Evolutionary conservation across 1,140 invertebrate species (phyloP).

Genomic region (Drosophila murphyi): DNA sequence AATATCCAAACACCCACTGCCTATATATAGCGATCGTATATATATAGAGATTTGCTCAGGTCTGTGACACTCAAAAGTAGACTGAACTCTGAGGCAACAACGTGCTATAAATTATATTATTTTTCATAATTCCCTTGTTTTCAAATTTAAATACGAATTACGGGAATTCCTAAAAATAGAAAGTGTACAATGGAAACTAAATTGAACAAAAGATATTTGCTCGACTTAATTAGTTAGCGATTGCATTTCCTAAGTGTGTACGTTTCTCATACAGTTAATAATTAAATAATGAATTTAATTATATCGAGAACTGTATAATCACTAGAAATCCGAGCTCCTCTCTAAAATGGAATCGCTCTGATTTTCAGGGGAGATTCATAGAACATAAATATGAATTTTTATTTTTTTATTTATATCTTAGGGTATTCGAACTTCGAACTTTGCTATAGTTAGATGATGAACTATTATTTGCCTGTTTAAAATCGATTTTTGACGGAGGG

Average conservation of each 20-base stretch:
- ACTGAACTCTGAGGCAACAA: neutral
- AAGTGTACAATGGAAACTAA: neutral
- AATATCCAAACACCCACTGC: neutral
- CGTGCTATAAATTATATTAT: neutral
- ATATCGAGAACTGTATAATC: too few species aligned
- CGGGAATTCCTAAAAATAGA: neutral
- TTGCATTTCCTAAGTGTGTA: neutral
- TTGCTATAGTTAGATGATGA: neutral
- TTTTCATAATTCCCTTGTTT: neutral
- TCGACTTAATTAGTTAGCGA: neutral
- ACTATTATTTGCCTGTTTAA: slow-evolving; percentile 45
- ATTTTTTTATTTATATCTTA: neutral
- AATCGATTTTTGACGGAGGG: slow-evolving; percentile 68
- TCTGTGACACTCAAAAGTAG: neutral
- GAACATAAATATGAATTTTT: too few species aligned
- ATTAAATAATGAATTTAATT: too few species aligned
- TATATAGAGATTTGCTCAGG: neutral
- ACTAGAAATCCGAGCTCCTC: too few species aligned
- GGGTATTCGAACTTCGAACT: slow-evolving; percentile 32
- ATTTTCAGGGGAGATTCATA: too few species aligned
- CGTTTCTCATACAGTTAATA: neutral
- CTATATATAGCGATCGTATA: neutral
- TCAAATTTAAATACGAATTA: neutral
- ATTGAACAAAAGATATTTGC: neutral
- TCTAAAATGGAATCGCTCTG: too few species aligned